Percentiles rank a stretch among this genome's conserved stretches.
Conservation (phyloP, 2,113 vertebrate genomes). For the Casuarius casuarius region DNA sequence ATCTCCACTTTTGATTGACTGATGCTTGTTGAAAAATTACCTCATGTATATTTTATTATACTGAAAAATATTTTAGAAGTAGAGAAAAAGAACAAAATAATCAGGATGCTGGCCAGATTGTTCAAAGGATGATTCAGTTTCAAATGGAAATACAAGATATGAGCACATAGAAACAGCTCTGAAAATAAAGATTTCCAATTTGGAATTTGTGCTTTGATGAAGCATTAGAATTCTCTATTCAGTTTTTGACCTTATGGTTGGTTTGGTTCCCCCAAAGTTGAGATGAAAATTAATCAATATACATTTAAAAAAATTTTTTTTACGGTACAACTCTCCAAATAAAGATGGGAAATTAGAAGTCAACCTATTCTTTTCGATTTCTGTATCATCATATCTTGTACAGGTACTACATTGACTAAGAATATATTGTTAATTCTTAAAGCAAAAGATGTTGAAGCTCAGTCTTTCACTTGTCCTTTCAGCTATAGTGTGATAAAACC, state of each 20-base stretch:
- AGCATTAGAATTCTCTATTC: not conserved
- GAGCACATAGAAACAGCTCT: not conserved
- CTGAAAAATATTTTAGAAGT: not conserved
- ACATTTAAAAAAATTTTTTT: not conserved
- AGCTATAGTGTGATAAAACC: not conserved
- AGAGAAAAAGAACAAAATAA: not conserved
- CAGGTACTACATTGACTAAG: not conserved
- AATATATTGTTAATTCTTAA: not conserved
- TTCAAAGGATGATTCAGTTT: not conserved
- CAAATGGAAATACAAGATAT: not conserved
- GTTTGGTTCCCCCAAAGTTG: not conserved
- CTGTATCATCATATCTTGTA: not conserved
- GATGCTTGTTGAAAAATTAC: not conserved
- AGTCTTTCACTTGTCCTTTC: not conserved
- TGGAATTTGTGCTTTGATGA: not conserved
- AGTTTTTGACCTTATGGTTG: not conserved
- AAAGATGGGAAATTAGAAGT: not conserved
- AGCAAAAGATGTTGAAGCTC: not conserved
- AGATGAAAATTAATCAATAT: not conserved
- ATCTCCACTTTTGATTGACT: not conserved
- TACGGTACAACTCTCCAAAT: not conserved
- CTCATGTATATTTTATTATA: not conserved
- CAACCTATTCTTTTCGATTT: not conserved
- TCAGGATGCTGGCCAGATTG: not conserved
- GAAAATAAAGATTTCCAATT: not conserved